Base-by-base conservation (phyloP, 2,888 invertebrate species). In the Oscheius sp. region DNA sequence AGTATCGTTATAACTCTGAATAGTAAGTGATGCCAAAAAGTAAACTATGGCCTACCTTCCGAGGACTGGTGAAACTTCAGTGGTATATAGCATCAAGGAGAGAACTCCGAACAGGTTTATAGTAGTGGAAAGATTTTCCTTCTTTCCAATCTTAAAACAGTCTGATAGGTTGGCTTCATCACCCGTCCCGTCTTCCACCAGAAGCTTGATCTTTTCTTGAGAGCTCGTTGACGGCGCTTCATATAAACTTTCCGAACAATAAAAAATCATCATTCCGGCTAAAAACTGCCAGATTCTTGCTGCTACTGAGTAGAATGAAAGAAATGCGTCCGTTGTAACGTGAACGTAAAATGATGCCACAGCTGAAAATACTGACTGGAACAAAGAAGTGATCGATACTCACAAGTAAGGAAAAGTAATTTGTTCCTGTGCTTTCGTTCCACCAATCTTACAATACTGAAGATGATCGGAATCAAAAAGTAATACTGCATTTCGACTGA, bases 281-380 rank as follows among this genome's bases (percentile, higher is more conserved):
- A 58, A 3, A 58, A 58, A 58, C 11, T 58, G 58, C 58, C 58
- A 58, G 3, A 58, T 58, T 58, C 58, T 58, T 2, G 58, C 29
- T 4, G 4, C 29, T 2, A 58, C 58, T 4, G 13, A 32, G 29
- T 58, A n/a, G 11, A 58, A 58, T 11, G 58, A 3, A 13, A 33
- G 29, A 29, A 58, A 58, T 4, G 10, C 3, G 33, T 58, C 58
- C 4, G 35, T 9, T 21, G 35, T 33, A 21, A 11, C 29, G 21
- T 58, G 35, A 21, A 32, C 1, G 21, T 10, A 21, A 33, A 58
- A 29, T 7, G 58, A 58, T 9, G 29, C 33, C 11, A 58, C 2
- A 7, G 32, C 58, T 58, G 58, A 58, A 58, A 57, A 13, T 3
- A 58, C 29, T 33, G 11, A 11, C 3, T 21, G 35, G 5, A 32